Evolutionary conservation across 35 echinoderm and acorn worm genomes (phyloP).

Genomic region (Nesometra sesokonis): DNA sequence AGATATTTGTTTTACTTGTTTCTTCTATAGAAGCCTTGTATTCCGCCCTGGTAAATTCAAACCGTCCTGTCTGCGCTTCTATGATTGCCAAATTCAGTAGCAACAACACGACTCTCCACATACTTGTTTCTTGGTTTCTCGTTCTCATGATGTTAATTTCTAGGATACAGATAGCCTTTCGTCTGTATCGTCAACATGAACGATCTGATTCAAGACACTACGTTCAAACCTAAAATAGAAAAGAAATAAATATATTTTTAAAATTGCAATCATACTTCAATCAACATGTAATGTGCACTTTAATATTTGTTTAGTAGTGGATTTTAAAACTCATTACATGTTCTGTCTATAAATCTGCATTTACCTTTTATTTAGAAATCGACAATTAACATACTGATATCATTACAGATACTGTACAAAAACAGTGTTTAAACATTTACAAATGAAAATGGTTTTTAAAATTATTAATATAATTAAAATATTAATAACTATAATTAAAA

Average conservation of each 20-base stretch:
- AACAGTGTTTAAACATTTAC: too few relatives aligned
- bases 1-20: conserved; percentile 63
- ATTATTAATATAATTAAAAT: too few relatives aligned
- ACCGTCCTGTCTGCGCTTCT: conserved; percentile 21
- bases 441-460: too few relatives aligned
- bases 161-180: not conserved
- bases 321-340: too few relatives aligned
- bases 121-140: not conserved
- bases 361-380: too few relatives aligned
- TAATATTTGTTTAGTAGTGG: too few relatives aligned
- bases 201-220: not conserved
- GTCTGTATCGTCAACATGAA: not conserved
- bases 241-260: not conserved
- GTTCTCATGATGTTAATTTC: conserved; percentile 1
- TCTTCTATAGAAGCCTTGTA: conserved; percentile 92
- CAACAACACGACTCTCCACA: not conserved
- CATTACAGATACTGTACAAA: too few relatives aligned
- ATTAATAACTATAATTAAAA: too few relatives aligned
- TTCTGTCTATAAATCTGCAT: too few relatives aligned
- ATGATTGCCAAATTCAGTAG: conserved; percentile 7
- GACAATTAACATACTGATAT: too few relatives aligned
- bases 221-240: not conserved
- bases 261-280: too few relatives aligned
- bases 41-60: conserved; percentile 62
- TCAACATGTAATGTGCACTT: too few relatives aligned